Base-by-base conservation (phyloP, 2,113 vertebrate genomes). In the Hippocampus guttulatus region DNA sequence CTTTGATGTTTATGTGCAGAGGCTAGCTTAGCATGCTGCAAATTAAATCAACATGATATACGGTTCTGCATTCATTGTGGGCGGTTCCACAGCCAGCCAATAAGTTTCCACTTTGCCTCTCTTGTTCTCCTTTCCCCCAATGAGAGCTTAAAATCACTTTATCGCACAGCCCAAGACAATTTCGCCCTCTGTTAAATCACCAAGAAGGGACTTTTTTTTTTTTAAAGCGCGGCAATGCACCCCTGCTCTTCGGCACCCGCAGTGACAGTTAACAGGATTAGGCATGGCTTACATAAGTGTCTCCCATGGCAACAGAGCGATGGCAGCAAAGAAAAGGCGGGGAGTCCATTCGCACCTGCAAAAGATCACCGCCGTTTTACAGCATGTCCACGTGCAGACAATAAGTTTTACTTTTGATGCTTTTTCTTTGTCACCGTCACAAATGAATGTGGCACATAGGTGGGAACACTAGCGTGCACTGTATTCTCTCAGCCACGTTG, bases 261-360 rank as follows among this genome's bases (percentile, higher is more conserved):
- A 81, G 82, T 81, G 83, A 79, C 80, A 72, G 85, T 85, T 89
- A 89, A 90, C 88, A 82, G 86, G 87, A 90, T 91, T 91, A 89
- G 87, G 71, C 84, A 89, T 43, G 84, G 84, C 85, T 90, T 91
- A 90, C 84, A 91, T 89, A 89, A 91, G 90, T 79, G 73, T 90
- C 84, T 91, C 88, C 89, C 88, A 87, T 91, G 74, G 87, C 89
- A 91, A 91, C 89, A 61, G 83, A 63, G 86, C 75, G 73, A 70
- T 51, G 54, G 75, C 40, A 15, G 73, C 63, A 76, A 69, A 75
- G 72, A 11, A 8, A 64, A 79, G 51, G 75, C 69, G 64, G 71
- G 12, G 63, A 55, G 79, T 40, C 67, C n/a, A 83, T 58, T 73
- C 33, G 21, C 73, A 74, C 69, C 64, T n/a, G 73, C 73, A 76